Conservation (phyloP, 2,113 vertebrate species). For the Felis chaus region DNA sequence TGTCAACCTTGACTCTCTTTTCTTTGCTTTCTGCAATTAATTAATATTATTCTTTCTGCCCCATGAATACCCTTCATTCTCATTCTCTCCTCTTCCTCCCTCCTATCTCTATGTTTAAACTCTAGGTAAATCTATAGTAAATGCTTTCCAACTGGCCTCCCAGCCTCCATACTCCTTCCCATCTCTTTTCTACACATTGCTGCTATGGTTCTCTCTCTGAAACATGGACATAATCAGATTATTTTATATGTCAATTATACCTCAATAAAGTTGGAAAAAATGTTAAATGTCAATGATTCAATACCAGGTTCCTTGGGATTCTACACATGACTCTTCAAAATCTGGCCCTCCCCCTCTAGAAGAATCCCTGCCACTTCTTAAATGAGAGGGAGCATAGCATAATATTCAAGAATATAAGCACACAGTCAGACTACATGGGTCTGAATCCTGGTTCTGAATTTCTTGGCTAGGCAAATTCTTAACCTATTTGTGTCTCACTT, state of each 20-base stretch:
- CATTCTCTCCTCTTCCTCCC: neutral
- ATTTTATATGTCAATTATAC: constrained; percentile 14
- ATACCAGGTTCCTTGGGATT: neutral
- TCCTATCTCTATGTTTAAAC: neutral
- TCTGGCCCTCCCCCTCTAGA: neutral
- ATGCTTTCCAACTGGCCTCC: neutral
- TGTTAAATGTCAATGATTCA: neutral
- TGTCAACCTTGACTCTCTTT: neutral
- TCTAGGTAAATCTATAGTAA: neutral
- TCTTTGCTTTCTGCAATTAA: neutral
- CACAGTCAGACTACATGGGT: neutral
- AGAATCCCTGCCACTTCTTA: neutral
- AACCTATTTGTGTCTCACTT: neutral
- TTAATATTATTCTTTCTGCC: neutral
- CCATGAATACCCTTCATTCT: neutral
- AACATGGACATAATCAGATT: neutral
- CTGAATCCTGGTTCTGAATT: neutral
- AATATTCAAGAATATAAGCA: neutral
- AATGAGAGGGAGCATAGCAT: neutral
- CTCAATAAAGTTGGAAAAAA: neutral
- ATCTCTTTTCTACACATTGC: neutral
- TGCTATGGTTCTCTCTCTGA: neutral
- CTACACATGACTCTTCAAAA: neutral
- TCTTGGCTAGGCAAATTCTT: neutral
- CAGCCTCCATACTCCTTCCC: neutral